Evolutionary conservation across 1,140 invertebrate species (phyloP), one percentile per base, ranked within the genome.

Genomic region (Macrotrachela quadricornifera): DNA sequence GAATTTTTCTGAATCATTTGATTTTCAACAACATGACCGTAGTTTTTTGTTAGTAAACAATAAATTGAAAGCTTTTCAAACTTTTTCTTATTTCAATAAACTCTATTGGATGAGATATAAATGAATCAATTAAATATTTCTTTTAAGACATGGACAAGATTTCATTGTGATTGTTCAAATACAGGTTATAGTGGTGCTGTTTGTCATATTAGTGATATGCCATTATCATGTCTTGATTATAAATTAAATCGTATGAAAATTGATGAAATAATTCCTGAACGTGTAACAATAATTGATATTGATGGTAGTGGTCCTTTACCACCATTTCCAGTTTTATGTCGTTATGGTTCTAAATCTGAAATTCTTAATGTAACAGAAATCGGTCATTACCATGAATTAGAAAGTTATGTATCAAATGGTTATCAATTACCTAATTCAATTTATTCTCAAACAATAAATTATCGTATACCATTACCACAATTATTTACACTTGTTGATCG

Each of bases 101-200:
- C 8, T n/a, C n/a, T n/a, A n/a, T n/a, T n/a, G n/a, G n/a, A n/a
- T n/a, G n/a, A n/a, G n/a, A n/a, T n/a, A n/a, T n/a, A n/a, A n/a
- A n/a, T n/a, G n/a, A n/a, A 8, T 30, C 21, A 30, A 30, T 8
- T 4, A 30, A 2, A 30, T 30, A 4, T 30, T 8, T 4, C 21
- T 30, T 30, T 4, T 30, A 4, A 30, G 21, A 79, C 57, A 84
- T 86, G 47, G 73, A 77, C 54, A 83, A 85, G 64, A 17, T 97
- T 97, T 68, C 76, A 76, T 59, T 97, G 92, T 64, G 79, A 90
- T 63, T 97, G 92, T 69, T 68, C 74, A 8, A 72, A 75, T 46
- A 87, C 85, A 0, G 88, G 90, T 2, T 97, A 97, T 71, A 77
- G 80, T 2, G 92, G 92, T 46, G 85, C 85, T 12, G 87, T 95